Evolutionary conservation across 2,113 vertebrate species (phyloP), one percentile per base, ranked within the genome.

Genomic region (Petromus typicus): DNA sequence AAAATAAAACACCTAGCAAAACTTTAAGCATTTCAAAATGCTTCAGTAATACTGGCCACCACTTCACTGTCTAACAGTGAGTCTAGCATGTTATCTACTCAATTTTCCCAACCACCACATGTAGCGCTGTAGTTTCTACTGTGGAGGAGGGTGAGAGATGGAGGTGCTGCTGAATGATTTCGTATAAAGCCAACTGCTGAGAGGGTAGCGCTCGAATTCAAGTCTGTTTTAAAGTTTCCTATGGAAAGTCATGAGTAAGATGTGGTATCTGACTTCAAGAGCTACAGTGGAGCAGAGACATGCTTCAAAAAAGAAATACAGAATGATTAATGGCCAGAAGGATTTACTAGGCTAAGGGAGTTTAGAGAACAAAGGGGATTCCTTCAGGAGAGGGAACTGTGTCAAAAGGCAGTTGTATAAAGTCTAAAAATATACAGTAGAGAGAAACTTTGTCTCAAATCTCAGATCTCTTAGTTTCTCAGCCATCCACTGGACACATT

Each of bases 281-380:
- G 32, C 57, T 8, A 1, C 13, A 22, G 80, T 6, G 7, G 48
- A 87, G 14, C 63, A 63, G 45, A 95, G 86, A 92, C 30, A 40
- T 1, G 30, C 54, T 88, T 92, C 10, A 22, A 1, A 93, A 90
- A 95, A 59, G 45, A 95, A 91, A 43, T 43, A 16, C 13, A 23
- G 3, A 45, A 54, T 86, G 63, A 83, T 71, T 92, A 86, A 89
- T 67, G 75, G 25, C 63, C 54, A 79, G 56, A 88, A 90, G 23
- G 20, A 80, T 67, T 90, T 93, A 61, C 20, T 76, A 40, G 91
- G 67, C 51, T 93, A 59, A 71, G 40, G 27, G 37, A 96, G 93
- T 93, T 92, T 81, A 61, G 69, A 79, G 81, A 94, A 95, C 90
- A 27, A 85, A 34, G 73, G 61, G 73, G 45, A 92, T 61, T 83